Conservation (phyloP, 2,888 invertebrate species). For the Mesoligia furuncula region DNA sequence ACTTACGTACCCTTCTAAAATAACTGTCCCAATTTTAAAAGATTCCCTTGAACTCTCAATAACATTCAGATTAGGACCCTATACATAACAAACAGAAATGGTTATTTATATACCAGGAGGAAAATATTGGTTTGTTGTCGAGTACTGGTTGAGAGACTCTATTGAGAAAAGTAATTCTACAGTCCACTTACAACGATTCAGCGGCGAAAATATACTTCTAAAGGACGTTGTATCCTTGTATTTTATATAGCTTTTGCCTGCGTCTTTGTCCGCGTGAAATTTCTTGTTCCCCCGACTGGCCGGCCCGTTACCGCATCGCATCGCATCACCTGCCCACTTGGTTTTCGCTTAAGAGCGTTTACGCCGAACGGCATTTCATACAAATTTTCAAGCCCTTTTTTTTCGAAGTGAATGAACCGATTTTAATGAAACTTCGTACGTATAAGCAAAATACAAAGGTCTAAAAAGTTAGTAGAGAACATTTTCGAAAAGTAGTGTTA, state of each 20-base stretch:
- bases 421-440: no score
- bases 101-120: not conserved
- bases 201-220: slow-evolving; percentile 3
- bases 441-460: no score
- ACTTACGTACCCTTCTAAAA: not conserved
- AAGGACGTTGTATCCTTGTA: slow-evolving; percentile 3
- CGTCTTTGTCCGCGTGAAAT: not conserved
- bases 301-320: no score
- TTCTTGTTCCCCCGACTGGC: no score
- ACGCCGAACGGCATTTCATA: no score
- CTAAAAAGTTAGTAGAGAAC: no score
- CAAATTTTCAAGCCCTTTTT: no score
- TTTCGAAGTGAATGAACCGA: no score
- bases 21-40: not conserved
- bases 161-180: slow-evolving; percentile 18
- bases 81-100: slow-evolving; percentile 12
- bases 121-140: slow-evolving; percentile 14
- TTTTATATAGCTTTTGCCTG: not conserved
- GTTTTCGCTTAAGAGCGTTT: no score
- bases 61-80: not conserved
- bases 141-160: slow-evolving; percentile 1
- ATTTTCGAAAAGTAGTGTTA: no score
- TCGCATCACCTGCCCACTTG: no score
- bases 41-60: not conserved
- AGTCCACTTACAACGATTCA: not conserved